Evolutionary conservation across 2,888 invertebrate genomes (phyloP).

Genomic region (Eristalinus sepulchralis): DNA sequence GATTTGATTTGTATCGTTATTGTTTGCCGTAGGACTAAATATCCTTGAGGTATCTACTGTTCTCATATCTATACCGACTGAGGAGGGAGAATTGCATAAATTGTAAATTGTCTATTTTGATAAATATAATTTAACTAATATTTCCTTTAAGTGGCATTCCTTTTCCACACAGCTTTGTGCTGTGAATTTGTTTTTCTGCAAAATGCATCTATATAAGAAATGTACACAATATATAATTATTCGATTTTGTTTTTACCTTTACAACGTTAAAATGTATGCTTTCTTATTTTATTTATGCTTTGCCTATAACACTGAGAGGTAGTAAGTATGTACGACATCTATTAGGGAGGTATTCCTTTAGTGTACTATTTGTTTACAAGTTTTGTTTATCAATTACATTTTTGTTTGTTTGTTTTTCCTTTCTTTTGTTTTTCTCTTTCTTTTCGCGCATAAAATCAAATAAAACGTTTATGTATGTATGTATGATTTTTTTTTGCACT

Average conservation of each 20-base stretch:
- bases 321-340: slow-evolving; percentile 68
- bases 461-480: neutral
- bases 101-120: slow-evolving; percentile 57
- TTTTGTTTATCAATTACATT: neutral
- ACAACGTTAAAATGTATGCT: slow-evolving; percentile 22
- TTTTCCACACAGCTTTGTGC: neutral
- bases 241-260: slow-evolving; percentile 1
- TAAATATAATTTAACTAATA: slow-evolving; percentile 66
- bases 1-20: slow-evolving; percentile 42
- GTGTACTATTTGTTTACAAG: slow-evolving; percentile 65
- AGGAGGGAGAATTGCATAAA: slow-evolving; percentile 8
- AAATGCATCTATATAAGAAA: slow-evolving; percentile 38
- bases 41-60: slow-evolving; percentile 46
- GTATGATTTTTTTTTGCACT: neutral
- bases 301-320: slow-evolving; percentile 53
- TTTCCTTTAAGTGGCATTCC: neutral
- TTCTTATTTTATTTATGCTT: slow-evolving; percentile 25
- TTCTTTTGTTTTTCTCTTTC: neutral
- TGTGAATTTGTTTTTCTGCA: slow-evolving; percentile 11
- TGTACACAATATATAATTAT: slow-evolving; percentile 19
- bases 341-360: slow-evolving; percentile 67
- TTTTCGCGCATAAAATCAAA: neutral
- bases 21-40: slow-evolving; percentile 35
- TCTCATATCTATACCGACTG: slow-evolving; percentile 4
- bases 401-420: slow-evolving; percentile 20